phyloP scores from a whole-genome alignment of 2,888 invertebrate species.

The Mesochorus sp. region DNA sequence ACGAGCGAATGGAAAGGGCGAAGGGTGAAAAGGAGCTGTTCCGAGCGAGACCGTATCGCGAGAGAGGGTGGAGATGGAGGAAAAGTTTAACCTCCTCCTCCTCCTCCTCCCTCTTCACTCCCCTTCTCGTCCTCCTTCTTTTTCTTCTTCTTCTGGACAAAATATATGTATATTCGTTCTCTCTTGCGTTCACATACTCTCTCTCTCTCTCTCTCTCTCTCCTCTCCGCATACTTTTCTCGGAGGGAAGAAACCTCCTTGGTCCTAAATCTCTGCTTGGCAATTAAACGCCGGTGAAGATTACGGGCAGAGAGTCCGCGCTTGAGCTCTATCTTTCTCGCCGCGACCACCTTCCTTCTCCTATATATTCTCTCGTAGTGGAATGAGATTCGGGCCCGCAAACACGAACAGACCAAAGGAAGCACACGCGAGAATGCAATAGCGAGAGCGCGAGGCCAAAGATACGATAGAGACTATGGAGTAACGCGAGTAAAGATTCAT shows the following conservation, averaged over 20 bases:
- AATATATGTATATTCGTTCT: slow-evolving; percentile 3
- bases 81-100: slow-evolving; percentile 43
- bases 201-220: no score
- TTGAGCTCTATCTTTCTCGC: slow-evolving; percentile 26
- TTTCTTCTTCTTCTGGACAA: no score
- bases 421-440: slow-evolving; percentile 31
- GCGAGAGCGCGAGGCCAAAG: slow-evolving; percentile 15
- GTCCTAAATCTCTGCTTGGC: slow-evolving; percentile 63
- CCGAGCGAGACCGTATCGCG: slow-evolving; percentile 18
- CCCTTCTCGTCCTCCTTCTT: no score
- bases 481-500: background rate
- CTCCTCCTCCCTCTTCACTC: no score
- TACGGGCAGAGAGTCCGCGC: slow-evolving; percentile 38
- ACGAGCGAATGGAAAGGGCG: background rate
- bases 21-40: slow-evolving; percentile 30
- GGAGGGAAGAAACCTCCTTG: slow-evolving; percentile 38
- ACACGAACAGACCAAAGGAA: background rate
- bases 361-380: background rate
- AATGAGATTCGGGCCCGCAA: slow-evolving; percentile 17
- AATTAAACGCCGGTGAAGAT: slow-evolving; percentile 62
- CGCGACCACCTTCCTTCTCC: background rate
- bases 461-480: background rate
- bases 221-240: slow-evolving; percentile 37
- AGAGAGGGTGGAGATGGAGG: slow-evolving; percentile 29
- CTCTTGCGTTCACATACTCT: slow-evolving; percentile 4